Evolutionary conservation across 2,797 vertebrate genomes (phyloP).

Genomic region (Ataeniobius toweri): DNA sequence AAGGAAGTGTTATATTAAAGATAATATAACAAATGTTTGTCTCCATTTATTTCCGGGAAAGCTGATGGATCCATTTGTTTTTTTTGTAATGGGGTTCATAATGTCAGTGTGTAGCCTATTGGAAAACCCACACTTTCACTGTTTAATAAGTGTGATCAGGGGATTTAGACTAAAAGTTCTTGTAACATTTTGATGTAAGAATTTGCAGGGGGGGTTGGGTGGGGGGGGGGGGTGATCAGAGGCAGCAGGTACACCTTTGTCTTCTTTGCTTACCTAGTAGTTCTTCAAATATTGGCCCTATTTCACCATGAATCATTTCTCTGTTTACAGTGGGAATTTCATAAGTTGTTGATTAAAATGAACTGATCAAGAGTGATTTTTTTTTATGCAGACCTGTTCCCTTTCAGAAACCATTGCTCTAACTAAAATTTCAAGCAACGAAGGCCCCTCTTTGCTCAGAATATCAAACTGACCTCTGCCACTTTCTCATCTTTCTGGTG

Average conservation of each 20-base stretch:
- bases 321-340: not conserved
- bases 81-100: not conserved
- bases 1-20: not conserved
- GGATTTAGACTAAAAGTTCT: not conserved
- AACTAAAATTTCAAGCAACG: not conserved
- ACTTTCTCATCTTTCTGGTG: not conserved
- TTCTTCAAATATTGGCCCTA: not conserved
- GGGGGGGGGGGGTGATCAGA: no score
- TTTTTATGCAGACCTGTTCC: not conserved
- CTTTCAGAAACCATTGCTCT: not conserved
- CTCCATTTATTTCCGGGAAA: slow-evolving; percentile 5
- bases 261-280: not conserved
- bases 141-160: not conserved
- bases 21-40: not conserved
- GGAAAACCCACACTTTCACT: no score
- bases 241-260: not conserved
- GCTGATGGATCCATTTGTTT: not conserved
- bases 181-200: not conserved
- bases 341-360: not conserved
- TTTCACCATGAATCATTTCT: not conserved
- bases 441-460: not conserved
- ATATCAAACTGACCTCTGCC: slow-evolving; percentile 3
- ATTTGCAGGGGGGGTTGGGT: not conserved
- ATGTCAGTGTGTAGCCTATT: not conserved
- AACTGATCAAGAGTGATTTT: not conserved